Base-by-base conservation (phyloP, 2,888 invertebrate genomes). In the Lithophane leautieri region DNA sequence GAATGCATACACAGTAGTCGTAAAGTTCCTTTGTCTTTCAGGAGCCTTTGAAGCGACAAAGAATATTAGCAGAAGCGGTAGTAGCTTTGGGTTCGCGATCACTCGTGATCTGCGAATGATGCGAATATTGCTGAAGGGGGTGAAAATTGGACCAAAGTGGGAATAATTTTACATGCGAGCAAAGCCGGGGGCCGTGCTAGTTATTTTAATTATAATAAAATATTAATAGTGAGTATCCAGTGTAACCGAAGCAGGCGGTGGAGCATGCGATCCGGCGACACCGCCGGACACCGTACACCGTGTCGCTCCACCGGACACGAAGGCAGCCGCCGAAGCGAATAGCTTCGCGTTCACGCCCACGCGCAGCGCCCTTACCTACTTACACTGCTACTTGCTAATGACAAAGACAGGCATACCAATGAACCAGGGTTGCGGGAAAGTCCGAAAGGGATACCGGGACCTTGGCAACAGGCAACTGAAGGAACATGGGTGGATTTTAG, bases 241-340 rank as follows among this genome's bases (percentile, higher is more conserved):
- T 85, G 87, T 88, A 86, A 79, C 84, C 74, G 78, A 84, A 89
- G 90, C 82, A 79, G 42, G 86, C 89, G 86, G 77, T 80, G 86
- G 86, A 85, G 89, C 90, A 91, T 90, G 82, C 90, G 91, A 91
- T 88, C 89, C 88, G 84, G 85, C 88, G 87, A 89, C 88, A 89
- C 90, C 88, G 87, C 76, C 80, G 87, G 77, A 76, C 88, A 92
- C 89, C 87, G 81, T 88, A 90, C 91, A 89, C 92, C 91, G 91
- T 73, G 87, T 84, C 91, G 91, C 90, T 89, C 83, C 92, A 89
- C 85, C 88, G 83, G 84, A 71, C 84, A 77, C 73, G 81, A 69
- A 79, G 66, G 74, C 80, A 81, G 81, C 79, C 74, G 78, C 62
- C 77, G 77, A 70, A 77, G 71, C 73, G 69, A 82, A 70, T 73